Conservation (phyloP, 2,888 invertebrate species). For the Nomada flava region DNA sequence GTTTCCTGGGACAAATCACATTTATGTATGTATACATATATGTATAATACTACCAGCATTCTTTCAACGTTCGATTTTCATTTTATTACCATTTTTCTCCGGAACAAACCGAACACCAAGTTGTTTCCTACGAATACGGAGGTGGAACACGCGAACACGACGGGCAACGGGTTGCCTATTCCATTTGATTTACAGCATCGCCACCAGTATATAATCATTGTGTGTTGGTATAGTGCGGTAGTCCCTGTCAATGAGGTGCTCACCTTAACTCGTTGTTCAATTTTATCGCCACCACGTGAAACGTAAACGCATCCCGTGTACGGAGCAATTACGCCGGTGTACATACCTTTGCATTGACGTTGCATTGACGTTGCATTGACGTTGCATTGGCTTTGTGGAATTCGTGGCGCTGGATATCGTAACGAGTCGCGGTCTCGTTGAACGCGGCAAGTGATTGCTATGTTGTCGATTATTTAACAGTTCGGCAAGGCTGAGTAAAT, state of each 20-base stretch:
- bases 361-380: no score
- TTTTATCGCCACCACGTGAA: conserved; percentile 47
- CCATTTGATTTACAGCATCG: conserved; percentile 60
- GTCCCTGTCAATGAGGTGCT: conserved; percentile 67
- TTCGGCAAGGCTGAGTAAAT: no score
- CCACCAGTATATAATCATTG: conserved; percentile 61
- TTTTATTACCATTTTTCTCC: background rate
- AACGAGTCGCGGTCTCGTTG: background rate
- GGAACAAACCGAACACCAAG: background rate
- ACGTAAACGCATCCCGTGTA: conserved; percentile 13
- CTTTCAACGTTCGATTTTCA: background rate
- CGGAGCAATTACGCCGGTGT: conserved; percentile 41
- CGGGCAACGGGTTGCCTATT: conserved; percentile 49
- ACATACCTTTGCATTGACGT: background rate
- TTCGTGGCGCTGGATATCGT: background rate
- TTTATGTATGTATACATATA: no score
- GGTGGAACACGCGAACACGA: conserved; percentile 24
- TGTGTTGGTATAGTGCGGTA: conserved; percentile 46
- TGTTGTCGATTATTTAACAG: background rate
- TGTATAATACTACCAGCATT: background rate
- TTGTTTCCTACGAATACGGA: conserved; percentile 35
- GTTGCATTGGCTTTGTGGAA: background rate
- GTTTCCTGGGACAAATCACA: no score
- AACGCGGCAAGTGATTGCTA: no score
- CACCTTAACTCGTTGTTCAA: conserved; percentile 55